phyloP scores from a whole-genome alignment of 2,113 vertebrate species.

The Gila orcuttii region DNA sequence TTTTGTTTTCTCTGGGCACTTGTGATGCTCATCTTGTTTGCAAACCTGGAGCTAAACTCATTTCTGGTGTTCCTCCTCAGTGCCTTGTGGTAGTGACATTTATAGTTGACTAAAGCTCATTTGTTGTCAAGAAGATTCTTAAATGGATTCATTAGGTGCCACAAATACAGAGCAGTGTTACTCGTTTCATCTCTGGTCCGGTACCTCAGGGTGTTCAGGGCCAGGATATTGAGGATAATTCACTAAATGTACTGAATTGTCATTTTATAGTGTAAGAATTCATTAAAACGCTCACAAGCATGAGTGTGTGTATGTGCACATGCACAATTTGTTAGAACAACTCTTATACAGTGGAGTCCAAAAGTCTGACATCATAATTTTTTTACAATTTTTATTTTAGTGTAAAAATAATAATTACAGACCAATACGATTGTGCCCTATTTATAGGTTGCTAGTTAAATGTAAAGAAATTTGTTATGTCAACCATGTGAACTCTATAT shows the following conservation, averaged over 20 bases:
- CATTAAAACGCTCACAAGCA: not conserved
- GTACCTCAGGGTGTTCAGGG: not conserved
- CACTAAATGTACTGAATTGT: not conserved
- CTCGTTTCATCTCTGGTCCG: not conserved
- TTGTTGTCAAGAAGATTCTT: slow-evolving; percentile 6
- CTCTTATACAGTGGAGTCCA: not conserved
- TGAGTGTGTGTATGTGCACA: not conserved
- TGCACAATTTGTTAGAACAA: not conserved
- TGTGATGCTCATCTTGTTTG: slow-evolving; percentile 12
- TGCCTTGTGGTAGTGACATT: slow-evolving; percentile 35
- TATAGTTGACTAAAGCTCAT: not conserved
- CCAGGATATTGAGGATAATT: not conserved
- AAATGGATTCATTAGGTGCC: not conserved
- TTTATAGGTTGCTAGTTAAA: not conserved
- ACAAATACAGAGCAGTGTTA: not conserved
- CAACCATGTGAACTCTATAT: not conserved
- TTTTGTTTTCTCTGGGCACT: slow-evolving; percentile 34
- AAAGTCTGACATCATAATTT: too few species aligned
- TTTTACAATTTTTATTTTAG: too few species aligned
- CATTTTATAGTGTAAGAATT: not conserved
- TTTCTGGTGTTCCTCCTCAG: not conserved
- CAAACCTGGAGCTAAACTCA: slow-evolving; percentile 1
- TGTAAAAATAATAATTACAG: not conserved
- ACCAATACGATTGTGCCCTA: not conserved
- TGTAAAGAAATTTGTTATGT: not conserved